A percentile compares a stretch with the other conserved stretches of the same genome.
phyloP scores from a whole-genome alignment of 2,888 invertebrate species.

The Eremobia ochroleuca region DNA sequence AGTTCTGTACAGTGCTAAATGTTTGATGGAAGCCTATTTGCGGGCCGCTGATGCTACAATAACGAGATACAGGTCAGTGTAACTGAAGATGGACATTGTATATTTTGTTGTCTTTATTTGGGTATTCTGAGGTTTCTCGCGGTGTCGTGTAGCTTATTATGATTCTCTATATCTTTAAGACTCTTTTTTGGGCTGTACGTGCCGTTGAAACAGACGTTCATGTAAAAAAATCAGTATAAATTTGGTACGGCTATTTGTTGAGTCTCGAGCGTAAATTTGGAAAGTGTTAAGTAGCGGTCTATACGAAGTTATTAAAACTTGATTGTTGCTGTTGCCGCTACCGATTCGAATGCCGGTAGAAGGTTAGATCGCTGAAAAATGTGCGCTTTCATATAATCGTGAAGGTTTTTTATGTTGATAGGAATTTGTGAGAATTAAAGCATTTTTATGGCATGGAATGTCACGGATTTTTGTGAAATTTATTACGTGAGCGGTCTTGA shows the following conservation, averaged over 20 bases:
- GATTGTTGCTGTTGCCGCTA: conserved; percentile 62
- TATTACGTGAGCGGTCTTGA: conserved; percentile 13
- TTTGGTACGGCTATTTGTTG: conserved; percentile 9
- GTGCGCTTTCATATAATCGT: conserved; percentile 40
- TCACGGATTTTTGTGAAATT: neutral
- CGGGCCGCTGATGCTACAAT: conserved; percentile 70
- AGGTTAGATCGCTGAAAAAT: conserved; percentile 55
- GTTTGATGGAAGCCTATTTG: conserved; percentile 79
- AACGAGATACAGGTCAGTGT: conserved; percentile 82
- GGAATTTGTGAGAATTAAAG: conserved; percentile 3
- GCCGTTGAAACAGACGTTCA: neutral
- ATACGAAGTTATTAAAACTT: conserved; percentile 32
- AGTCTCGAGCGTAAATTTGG: conserved; percentile 46
- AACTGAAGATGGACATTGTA: conserved; percentile 73
- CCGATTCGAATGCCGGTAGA: conserved; percentile 55
- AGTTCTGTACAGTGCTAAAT: conserved; percentile 79
- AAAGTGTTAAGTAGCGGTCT: conserved; percentile 43
- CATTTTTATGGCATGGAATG: conserved; percentile 14
- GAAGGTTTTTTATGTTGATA: conserved; percentile 18
- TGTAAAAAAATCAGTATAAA: conserved; percentile 24
- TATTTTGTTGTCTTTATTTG: conserved; percentile 88
- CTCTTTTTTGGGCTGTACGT: conserved; percentile 22
- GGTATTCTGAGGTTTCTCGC: conserved; percentile 79
- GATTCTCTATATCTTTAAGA: conserved; percentile 50
- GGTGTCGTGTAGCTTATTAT: conserved; percentile 81